phyloP scores from a whole-genome alignment of 2,888 invertebrate genomes.

The Sceliomorpha sp. region DNA sequence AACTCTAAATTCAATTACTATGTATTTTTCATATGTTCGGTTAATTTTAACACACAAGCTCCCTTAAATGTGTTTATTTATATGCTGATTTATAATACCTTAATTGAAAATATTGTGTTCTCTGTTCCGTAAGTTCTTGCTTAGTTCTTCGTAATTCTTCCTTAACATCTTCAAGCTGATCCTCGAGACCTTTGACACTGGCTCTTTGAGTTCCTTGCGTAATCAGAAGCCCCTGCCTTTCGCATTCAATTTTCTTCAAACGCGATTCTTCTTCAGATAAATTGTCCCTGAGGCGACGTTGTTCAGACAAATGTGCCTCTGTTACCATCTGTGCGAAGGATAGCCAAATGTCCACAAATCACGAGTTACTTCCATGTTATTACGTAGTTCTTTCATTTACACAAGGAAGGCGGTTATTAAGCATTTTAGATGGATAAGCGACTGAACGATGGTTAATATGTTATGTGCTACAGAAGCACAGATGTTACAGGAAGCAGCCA shows the following conservation, averaged over 20 bases:
- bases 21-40: too few relatives aligned
- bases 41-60: too few relatives aligned
- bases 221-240: slow-evolving; percentile 82
- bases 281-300: slow-evolving; percentile 81
- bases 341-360: slow-evolving; percentile 42
- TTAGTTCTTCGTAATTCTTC: slow-evolving; percentile 81
- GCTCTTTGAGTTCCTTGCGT: slow-evolving; percentile 81
- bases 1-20: too few relatives aligned
- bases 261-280: slow-evolving; percentile 81
- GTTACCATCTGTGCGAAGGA: slow-evolving; percentile 70
- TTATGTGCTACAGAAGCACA: slow-evolving; percentile 8
- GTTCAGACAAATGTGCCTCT: slow-evolving; percentile 81
- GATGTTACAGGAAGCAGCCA: background rate
- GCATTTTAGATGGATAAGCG: slow-evolving; percentile 8
- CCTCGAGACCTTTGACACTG: slow-evolving; percentile 82
- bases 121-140: slow-evolving; percentile 82
- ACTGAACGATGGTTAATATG: slow-evolving; percentile 2
- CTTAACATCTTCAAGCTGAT: slow-evolving; percentile 82
- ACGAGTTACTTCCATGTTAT: slow-evolving; percentile 36
- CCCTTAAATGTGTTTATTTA: too few relatives aligned
- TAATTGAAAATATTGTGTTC: slow-evolving; percentile 83
- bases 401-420: slow-evolving; percentile 1
- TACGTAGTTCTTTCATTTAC: slow-evolving; percentile 6
- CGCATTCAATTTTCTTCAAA: slow-evolving; percentile 82
- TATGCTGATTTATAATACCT: slow-evolving; percentile 78